These are phyloP conservation scores for Cyphomyrmex costatus DNA, from an alignment of 1,140 invertebrate genomes.

Conservation along the genomic window DNA sequence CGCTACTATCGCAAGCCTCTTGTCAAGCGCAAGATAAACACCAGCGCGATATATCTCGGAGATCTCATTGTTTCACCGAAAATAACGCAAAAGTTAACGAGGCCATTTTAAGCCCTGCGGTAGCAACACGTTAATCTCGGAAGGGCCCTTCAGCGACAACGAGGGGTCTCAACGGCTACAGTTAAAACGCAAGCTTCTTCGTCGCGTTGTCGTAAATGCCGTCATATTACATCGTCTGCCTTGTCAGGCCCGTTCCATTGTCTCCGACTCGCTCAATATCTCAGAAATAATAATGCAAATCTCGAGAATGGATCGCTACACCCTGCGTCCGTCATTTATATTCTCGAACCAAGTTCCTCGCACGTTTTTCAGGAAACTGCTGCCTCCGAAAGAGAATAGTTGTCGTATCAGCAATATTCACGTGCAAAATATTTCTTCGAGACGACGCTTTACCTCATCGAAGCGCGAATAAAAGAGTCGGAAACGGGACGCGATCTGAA, in stretches of 20 bases:
- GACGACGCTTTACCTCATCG: slow-evolving; percentile 7
- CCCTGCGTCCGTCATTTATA: slow-evolving; percentile 32
- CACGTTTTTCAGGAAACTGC: slow-evolving; percentile 3
- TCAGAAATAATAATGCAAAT: slow-evolving; percentile 60
- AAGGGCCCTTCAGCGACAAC: slow-evolving; percentile 34
- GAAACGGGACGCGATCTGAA: slow-evolving; percentile 6
- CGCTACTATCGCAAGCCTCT: slow-evolving; percentile 37
- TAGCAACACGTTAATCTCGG: slow-evolving; percentile 43
- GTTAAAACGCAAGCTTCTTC: slow-evolving; percentile 48
- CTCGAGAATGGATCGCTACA: slow-evolving; percentile 46
- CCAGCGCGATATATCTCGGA: slow-evolving; percentile 34
- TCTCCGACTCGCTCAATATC: slow-evolving; percentile 51
- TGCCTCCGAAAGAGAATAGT: slow-evolving; percentile 2
- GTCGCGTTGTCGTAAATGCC: slow-evolving; percentile 2
- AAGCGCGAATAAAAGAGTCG: slow-evolving; percentile 35
- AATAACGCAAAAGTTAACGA: slow-evolving; percentile 62
- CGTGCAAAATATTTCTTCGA: slow-evolving; percentile 1
- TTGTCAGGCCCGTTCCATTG: slow-evolving; percentile 24
- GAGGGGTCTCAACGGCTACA: not conserved
- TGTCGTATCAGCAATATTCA: not conserved
- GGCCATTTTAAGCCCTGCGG: slow-evolving; percentile 54
- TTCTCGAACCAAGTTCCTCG: slow-evolving; percentile 8
- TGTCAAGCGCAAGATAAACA: slow-evolving; percentile 50
- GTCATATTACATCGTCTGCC: slow-evolving; percentile 17
- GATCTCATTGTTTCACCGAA: slow-evolving; percentile 53